phyloP scores from a whole-genome alignment of 2,888 invertebrate species.

The Andrena hattorfiana region DNA sequence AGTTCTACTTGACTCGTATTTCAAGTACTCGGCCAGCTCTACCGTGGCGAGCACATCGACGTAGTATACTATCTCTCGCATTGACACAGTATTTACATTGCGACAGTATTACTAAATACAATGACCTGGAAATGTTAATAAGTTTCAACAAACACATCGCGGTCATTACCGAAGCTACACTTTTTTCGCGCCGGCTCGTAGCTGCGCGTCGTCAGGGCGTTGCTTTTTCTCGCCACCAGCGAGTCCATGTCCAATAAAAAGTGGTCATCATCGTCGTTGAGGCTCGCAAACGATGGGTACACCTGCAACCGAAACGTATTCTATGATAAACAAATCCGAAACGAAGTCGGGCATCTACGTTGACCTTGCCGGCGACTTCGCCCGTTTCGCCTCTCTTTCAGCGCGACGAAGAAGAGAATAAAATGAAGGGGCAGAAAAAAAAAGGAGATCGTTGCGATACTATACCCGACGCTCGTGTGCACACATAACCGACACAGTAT shows the following conservation, averaged over 20 bases:
- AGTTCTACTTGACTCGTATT: not conserved
- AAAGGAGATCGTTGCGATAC: constrained; percentile 27
- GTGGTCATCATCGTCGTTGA: constrained; percentile 77
- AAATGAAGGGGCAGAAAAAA: not conserved
- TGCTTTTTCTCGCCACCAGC: constrained; percentile 72
- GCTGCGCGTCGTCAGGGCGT: constrained; percentile 39
- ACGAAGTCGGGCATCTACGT: constrained; percentile 26
- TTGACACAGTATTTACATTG: not conserved
- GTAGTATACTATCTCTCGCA: not conserved
- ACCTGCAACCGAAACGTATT: constrained; percentile 68
- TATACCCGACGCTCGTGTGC: not conserved
- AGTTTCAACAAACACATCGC: not conserved
- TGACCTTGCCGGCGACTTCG: constrained; percentile 34
- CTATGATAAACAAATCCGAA: constrained; percentile 39
- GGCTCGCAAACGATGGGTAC: constrained; percentile 69
- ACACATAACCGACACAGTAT: not conserved
- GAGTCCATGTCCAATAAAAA: constrained; percentile 81
- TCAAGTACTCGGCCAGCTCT: not conserved
- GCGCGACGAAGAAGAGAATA: not conserved
- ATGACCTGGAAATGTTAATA: not conserved
- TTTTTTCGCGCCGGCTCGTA: constrained; percentile 76
- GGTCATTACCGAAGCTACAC: constrained; percentile 76
- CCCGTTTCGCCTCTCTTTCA: constrained; percentile 24
- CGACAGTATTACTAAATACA: not conserved
- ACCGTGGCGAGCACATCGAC: too few relatives aligned